A percentile compares a stretch with the other conserved stretches of the same genome.
These are phyloP conservation scores for Marcusenius ussheri DNA, from an alignment of 2,113 vertebrate genomes.

Conservation along the genomic window DNA sequence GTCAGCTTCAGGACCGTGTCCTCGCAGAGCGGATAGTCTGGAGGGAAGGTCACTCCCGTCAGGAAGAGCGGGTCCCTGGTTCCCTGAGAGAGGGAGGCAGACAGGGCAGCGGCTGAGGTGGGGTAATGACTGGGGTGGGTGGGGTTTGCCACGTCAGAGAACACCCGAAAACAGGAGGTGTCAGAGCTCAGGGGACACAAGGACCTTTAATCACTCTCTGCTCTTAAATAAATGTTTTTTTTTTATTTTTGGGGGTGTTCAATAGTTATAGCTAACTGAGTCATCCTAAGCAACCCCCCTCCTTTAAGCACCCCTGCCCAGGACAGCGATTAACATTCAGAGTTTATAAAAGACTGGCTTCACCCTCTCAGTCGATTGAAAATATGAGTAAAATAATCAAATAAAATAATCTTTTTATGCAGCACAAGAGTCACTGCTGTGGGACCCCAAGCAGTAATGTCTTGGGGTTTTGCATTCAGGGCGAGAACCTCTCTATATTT, in stretches of 20 bases:
- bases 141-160: not conserved
- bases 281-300: too few relatives aligned
- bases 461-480: not conserved
- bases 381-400: not conserved
- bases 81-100: constrained; percentile 64
- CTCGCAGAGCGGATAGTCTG: constrained; percentile 79
- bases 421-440: not conserved
- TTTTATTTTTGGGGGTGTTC: not conserved
- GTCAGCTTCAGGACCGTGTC: constrained; percentile 88
- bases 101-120: constrained; percentile 33
- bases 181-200: not conserved
- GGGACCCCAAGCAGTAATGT: not conserved
- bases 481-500: not conserved
- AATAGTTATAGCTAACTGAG: not conserved
- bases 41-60: constrained; percentile 87
- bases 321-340: not conserved
- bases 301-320: not conserved
- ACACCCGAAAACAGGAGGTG: not conserved
- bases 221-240: not conserved
- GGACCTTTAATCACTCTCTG: not conserved
- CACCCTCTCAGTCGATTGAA: not conserved
- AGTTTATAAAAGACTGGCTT: not conserved
- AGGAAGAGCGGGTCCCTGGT: constrained; percentile 92
- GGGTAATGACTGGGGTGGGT: not conserved
- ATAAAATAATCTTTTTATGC: not conserved